Percentiles rank a stretch among this genome's conserved stretches.
Evolutionary conservation across 2,113 vertebrate genomes (phyloP).

Genomic region (Cinclus cinclus): DNA sequence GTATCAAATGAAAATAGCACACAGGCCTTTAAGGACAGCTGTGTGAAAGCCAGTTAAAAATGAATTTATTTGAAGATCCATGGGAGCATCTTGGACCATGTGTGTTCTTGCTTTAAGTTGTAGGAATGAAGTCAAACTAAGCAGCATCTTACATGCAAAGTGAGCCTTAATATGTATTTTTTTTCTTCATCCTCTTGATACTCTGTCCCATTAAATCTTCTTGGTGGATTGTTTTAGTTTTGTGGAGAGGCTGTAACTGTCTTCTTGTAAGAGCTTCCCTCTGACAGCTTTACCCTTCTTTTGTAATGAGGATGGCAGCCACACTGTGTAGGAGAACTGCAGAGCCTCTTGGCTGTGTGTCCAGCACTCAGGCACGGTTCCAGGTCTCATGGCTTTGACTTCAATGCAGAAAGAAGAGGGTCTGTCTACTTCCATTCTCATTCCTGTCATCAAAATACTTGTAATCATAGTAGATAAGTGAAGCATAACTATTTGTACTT

Average conservation of each 20-base stretch:
- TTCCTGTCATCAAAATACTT: neutral
- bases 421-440: neutral
- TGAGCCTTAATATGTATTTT: neutral
- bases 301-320: neutral
- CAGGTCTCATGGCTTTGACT: neutral
- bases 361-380: neutral
- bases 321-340: neutral
- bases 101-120: neutral
- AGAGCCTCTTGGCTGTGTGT: neutral
- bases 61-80: slow-evolving; percentile 29
- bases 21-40: slow-evolving; percentile 18
- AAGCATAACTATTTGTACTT: neutral
- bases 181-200: neutral
- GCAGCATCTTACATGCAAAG: neutral
- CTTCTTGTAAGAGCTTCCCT: neutral
- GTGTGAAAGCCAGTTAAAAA: slow-evolving; percentile 54
- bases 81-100: neutral
- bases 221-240: neutral
- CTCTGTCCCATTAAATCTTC: neutral
- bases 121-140: neutral
- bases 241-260: neutral
- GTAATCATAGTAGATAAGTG: neutral
- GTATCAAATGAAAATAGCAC: slow-evolving; percentile 53
- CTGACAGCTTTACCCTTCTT: neutral
- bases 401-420: neutral